Evolutionary conservation across 1,140 invertebrate species (phyloP).

Genomic region (Papilio aristodemus): DNA sequence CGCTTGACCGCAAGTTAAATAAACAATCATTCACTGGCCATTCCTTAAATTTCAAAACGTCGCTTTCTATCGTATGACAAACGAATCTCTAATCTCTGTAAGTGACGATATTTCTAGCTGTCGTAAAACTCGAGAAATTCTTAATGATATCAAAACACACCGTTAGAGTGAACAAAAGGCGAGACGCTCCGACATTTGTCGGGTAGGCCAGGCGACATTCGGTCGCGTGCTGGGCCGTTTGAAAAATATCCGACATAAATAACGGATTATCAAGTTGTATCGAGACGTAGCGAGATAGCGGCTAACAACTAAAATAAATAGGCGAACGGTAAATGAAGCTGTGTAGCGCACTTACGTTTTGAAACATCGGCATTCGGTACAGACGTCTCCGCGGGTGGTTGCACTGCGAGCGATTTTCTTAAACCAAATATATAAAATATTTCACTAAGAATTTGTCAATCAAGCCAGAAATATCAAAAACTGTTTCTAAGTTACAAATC

Average conservation of each 20-base stretch:
- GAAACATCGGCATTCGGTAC: conserved; percentile 41
- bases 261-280: conserved; percentile 74
- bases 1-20: background rate
- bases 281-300: conserved; percentile 66
- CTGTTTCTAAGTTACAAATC: too few species aligned
- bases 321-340: conserved; percentile 65
- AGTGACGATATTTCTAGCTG: conserved; percentile 67
- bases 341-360: conserved; percentile 46
- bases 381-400: conserved; percentile 22
- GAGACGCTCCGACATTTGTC: conserved; percentile 55
- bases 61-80: conserved; percentile 58
- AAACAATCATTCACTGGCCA: conserved; percentile 57
- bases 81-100: conserved; percentile 65
- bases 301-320: conserved; percentile 68
- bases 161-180: conserved; percentile 71
- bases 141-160: conserved; percentile 73
- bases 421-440: too few species aligned
- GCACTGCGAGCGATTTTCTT: conserved; percentile 2
- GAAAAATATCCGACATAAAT: conserved; percentile 74
- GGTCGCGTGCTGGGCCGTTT: conserved; percentile 64
- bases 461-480: too few species aligned
- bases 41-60: conserved; percentile 45
- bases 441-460: too few species aligned
- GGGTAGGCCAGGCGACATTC: conserved; percentile 48
- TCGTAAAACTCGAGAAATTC: conserved; percentile 61